phyloP scores from a whole-genome alignment of 2,888 invertebrate species.

The Melolontha melolontha region DNA sequence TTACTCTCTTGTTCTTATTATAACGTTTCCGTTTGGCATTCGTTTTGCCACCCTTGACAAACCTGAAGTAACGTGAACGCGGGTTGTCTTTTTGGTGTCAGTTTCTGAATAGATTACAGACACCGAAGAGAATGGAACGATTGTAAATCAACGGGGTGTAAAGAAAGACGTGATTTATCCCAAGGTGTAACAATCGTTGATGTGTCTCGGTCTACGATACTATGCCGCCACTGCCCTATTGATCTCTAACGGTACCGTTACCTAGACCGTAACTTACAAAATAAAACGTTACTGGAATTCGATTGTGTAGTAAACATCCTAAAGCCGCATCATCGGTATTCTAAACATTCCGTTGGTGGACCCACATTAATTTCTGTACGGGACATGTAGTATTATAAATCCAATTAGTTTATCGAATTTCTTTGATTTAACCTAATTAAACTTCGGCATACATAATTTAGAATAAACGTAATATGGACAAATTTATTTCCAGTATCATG shows the following conservation, averaged over 20 bases:
- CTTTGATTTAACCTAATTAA: constrained; percentile 6
- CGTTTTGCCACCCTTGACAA: constrained; percentile 4
- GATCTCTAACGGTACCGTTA: constrained; percentile 44
- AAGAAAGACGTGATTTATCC: constrained; percentile 47
- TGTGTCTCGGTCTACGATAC: constrained; percentile 41
- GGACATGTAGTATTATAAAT: constrained; percentile 20
- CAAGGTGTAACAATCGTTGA: constrained; percentile 44
- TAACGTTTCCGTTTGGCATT: constrained; percentile 5
- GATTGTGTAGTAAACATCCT: constrained; percentile 29
- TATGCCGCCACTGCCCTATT: constrained; percentile 45
- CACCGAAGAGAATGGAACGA: constrained; percentile 32
- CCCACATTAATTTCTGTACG: constrained; percentile 22
- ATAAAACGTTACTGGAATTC: constrained; percentile 46
- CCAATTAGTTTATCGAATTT: constrained; percentile 25
- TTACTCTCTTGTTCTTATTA: constrained; percentile 10
- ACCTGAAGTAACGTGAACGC: constrained; percentile 13
- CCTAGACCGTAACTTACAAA: constrained; percentile 44
- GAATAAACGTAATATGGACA: too few species aligned
- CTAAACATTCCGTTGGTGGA: constrained; percentile 28
- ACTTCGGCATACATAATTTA: too few species aligned
- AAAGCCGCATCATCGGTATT: constrained; percentile 29
- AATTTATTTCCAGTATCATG: too few species aligned
- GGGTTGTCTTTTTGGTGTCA: constrained; percentile 32
- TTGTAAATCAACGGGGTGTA: constrained; percentile 47
- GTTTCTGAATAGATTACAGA: constrained; percentile 37